Conservation (phyloP, 1,140 invertebrate genomes). For the Contarinia nasturtii region DNA sequence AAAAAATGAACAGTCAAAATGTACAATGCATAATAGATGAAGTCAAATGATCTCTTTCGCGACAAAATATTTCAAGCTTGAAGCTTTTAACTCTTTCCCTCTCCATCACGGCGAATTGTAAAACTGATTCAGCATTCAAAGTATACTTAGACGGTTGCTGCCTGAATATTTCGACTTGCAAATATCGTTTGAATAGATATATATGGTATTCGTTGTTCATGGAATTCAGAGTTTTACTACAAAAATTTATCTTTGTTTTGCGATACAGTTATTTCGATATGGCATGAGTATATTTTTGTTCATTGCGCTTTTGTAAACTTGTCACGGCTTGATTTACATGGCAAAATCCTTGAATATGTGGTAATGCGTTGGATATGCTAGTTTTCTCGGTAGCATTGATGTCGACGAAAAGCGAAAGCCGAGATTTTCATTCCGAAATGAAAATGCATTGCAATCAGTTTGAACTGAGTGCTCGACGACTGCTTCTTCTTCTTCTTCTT, state of each 20-base stretch:
- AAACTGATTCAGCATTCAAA: not conserved
- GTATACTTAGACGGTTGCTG: not conserved
- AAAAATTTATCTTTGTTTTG: slow-evolving; percentile 7
- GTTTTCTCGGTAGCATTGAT: too few species aligned
- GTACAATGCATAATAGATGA: not conserved
- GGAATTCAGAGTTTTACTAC: slow-evolving; percentile 11
- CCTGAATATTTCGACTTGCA: not conserved
- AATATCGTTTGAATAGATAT: not conserved
- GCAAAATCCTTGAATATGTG: too few species aligned
- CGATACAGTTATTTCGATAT: slow-evolving; percentile 1
- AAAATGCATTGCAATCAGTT: too few species aligned
- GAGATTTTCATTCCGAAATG: too few species aligned
- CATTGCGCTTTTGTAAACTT: not conserved
- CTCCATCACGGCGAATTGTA: not conserved
- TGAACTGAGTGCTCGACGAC: too few species aligned
- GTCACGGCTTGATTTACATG: slow-evolving; percentile 1
- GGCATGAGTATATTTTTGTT: not conserved
- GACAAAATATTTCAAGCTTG: too few species aligned
- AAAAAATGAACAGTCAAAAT: not conserved
- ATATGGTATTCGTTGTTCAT: not conserved
- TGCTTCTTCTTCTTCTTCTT: too few species aligned
- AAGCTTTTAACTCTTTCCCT: too few species aligned
- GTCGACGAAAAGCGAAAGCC: too few species aligned
- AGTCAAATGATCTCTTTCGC: not conserved
- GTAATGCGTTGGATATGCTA: too few species aligned